Percentiles rank a stretch among this genome's conserved stretches.
Evolutionary conservation across 2,888 invertebrate species (phyloP).

Genomic region (Xanthia togata): DNA sequence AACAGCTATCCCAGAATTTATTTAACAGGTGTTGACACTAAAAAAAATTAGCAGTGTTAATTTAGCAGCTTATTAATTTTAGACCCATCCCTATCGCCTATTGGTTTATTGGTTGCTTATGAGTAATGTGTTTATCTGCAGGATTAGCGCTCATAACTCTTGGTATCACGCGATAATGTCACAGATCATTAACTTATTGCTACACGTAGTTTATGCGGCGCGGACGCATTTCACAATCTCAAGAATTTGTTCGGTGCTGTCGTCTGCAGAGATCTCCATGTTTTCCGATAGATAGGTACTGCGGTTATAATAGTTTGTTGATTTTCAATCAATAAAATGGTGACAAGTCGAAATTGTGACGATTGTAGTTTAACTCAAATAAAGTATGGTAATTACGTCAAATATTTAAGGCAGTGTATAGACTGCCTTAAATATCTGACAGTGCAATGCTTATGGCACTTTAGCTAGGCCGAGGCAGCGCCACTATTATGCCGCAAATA

Average conservation of each 20-base stretch:
- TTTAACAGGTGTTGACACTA: no score
- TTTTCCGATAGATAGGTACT: not conserved
- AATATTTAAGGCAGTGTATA: no score
- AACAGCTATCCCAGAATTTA: no score
- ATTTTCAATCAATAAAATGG: not conserved
- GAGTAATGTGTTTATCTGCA: slow-evolving; percentile 50
- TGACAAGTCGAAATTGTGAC: not conserved
- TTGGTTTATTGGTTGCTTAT: slow-evolving; percentile 22
- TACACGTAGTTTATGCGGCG: slow-evolving; percentile 45
- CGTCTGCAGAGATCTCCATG: not conserved
- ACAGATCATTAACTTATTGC: slow-evolving; percentile 61
- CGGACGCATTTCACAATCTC: slow-evolving; percentile 49
- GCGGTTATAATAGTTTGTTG: not conserved
- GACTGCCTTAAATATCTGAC: no score
- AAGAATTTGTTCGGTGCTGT: slow-evolving; percentile 27
- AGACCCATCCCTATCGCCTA: no score
- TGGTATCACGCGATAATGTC: slow-evolving; percentile 55
- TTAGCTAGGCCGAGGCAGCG: no score
- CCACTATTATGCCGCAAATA: no score
- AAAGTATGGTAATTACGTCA: not conserved
- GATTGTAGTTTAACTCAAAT: not conserved
- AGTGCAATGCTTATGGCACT: no score
- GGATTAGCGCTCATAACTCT: slow-evolving; percentile 40
- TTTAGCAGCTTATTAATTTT: no score
- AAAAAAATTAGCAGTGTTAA: no score